Base-by-base conservation (phyloP, 2,888 invertebrate species). In the Torymus tubicola region DNA sequence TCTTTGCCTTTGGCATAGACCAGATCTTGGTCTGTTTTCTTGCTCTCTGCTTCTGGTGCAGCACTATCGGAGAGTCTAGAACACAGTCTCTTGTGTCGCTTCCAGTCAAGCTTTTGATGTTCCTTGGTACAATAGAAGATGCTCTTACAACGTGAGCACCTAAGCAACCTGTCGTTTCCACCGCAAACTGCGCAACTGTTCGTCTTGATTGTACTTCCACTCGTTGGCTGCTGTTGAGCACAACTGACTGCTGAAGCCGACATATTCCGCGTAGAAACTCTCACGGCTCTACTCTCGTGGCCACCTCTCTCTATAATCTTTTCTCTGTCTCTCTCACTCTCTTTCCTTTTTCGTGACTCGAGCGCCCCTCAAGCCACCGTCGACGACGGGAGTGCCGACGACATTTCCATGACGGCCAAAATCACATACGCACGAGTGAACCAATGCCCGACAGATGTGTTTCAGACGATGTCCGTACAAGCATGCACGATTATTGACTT, bases 51-150 rank as follows among this genome's bases (percentile, higher is more conserved):
- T 10, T 81, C 60, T 1, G 11, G 53, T 2, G 65, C 21, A 14
- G 71, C 24, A 50, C 14, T 60, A 24, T 72, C 70, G 1, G 65
- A 55, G 18, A 58, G 31, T 31, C 75, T 80, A 16, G 79, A 76
- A 70, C 90, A 90, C 78, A 86, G 84, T 70, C 91, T 91, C 92
- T 94, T 96, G 88, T 97, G 96, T 84, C 92, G 92, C 88, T 94
- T 94, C 96, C 96, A 96, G 89, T 96, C 95, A 86, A 93, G 92
- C 83, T 93, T 94, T 91, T 96, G 96, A 90, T 97, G 96, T 83
- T 94, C 94, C 85, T 94, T 95, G 81, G 94, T 95, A 91, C 96
- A 97, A 91, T 97, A 97, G 90, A 94, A 95, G 71, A 94, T 93
- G 81, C 91, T 91, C 88, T 95, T 94, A 90, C 97, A 97, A 85